Conservation (phyloP, 2,797 vertebrate species). For the Sebastes matsubarae region DNA sequence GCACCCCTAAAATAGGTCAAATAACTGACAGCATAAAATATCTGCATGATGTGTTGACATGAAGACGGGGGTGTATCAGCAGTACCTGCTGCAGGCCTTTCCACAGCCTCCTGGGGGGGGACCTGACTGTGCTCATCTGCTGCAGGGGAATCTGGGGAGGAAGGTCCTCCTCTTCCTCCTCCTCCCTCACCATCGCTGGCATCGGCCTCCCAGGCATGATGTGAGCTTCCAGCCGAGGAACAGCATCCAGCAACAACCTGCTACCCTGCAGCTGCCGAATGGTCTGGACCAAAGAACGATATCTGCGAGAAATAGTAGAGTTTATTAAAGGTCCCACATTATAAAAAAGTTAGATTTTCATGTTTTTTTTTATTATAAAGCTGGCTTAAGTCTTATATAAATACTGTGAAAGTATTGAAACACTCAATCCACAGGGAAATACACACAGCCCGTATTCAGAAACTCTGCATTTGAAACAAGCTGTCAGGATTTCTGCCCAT, state of each 20-base stretch:
- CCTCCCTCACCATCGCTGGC: background rate
- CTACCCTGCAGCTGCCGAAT: conserved; percentile 24
- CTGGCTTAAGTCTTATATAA: too few species aligned
- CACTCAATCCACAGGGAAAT: too few species aligned
- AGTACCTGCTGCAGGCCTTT: conserved; percentile 70
- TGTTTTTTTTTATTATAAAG: too few species aligned
- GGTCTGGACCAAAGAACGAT: conserved; percentile 52
- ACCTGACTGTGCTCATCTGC: conserved; percentile 6
- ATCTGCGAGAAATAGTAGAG: conserved; percentile 47
- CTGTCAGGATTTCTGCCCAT: too few species aligned
- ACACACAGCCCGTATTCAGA: too few species aligned
- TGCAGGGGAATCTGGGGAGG: background rate
- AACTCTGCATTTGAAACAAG: too few species aligned
- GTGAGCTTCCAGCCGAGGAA: background rate
- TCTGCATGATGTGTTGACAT: background rate
- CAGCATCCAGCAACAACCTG: background rate
- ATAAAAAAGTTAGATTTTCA: too few species aligned
- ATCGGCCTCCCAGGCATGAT: background rate
- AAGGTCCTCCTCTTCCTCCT: background rate
- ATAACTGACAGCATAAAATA: background rate
- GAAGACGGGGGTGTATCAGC: background rate
- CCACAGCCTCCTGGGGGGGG: conserved; percentile 60
- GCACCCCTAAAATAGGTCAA: background rate
- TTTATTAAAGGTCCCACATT: background rate
- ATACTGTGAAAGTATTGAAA: too few species aligned